phyloP scores from a whole-genome alignment of 2,113 vertebrate species.

The Salvelinus namaycush region DNA sequence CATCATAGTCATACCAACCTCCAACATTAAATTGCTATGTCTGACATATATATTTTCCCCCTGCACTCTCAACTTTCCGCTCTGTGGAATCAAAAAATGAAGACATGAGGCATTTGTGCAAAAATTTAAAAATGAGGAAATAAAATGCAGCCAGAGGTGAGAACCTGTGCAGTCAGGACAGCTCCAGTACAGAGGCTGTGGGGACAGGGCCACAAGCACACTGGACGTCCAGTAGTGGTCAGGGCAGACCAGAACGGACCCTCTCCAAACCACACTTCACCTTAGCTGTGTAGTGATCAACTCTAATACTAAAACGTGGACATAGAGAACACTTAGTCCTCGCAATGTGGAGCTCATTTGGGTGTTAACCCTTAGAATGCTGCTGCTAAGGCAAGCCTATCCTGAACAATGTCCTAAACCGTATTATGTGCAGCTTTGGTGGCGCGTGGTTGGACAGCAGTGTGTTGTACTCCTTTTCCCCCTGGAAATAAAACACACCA shows the following conservation, averaged over 20 bases:
- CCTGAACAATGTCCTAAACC: no score
- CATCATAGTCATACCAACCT: constrained; percentile 88
- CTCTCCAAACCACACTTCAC: no score
- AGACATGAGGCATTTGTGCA: background rate
- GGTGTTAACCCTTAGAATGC: no score
- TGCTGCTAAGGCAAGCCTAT: no score
- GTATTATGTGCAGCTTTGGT: background rate
- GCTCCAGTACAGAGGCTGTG: background rate
- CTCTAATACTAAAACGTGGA: no score
- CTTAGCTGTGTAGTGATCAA: no score
- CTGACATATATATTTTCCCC: constrained; percentile 99
- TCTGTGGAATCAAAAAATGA: constrained; percentile 79
- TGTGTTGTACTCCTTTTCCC: background rate
- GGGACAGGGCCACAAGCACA: background rate
- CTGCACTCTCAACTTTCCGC: constrained; percentile 90
- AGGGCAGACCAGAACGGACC: no score
- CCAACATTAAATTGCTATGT: constrained; percentile 99
- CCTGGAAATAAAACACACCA: background rate
- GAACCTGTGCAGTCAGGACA: background rate
- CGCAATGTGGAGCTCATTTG: no score
- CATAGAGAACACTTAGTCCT: no score
- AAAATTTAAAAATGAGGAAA: background rate
- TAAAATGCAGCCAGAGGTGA: constrained; percentile 8
- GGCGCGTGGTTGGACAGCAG: background rate
- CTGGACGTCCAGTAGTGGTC: no score